Base-by-base conservation (phyloP, 2,888 invertebrate genomes). In the Unio pictorum region DNA sequence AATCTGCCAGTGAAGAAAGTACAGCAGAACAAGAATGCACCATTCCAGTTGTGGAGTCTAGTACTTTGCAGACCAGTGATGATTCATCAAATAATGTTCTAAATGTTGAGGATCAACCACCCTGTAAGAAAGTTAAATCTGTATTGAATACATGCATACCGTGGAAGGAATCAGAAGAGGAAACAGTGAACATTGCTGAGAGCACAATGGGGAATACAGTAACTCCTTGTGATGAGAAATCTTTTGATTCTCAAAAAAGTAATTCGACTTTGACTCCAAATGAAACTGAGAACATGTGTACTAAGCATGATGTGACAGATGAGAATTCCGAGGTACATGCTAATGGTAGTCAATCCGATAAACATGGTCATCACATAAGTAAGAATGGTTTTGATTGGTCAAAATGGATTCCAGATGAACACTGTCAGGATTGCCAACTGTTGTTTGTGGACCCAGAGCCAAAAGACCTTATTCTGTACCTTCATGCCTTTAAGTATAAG, bases 371-470 rank as follows among this genome's bases (percentile, higher is more conserved):
- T 45, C 45, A 45, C 11, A 45, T 45, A 15, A 45, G 11, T 45
- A 45, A 15, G 45, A 11, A 45, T 45, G 45, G 45, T 45, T 85
- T 82, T 79, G 81, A 84, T 20, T 69, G 73, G 61, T 59, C 73
- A 15, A 82, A 80, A 56, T 79, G 81, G 79, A 61, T 94, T 18
- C 91, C 94, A 18, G 96, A 97, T 89, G 94, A 94, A 58, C 94
- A 96, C 89, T 98, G 98, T 91, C 95, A 95, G 89, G 96, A 97
- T 91, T 98, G 98, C 91, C 95, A 95, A 91, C 95, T 96, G 71
- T 93, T 95, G 73, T 97, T 96, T 91, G 92, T 95, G 78, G 98
- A 98, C 90, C 98, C 98, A 0, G 93, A 95, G 76, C 95, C 96
- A 0, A 93, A 95, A 81, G 96, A 98, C 90, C 93, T 98, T 73